Evolutionary conservation across 2,797 vertebrate species (phyloP).

Genomic region (Halcyon smyrnensis): DNA sequence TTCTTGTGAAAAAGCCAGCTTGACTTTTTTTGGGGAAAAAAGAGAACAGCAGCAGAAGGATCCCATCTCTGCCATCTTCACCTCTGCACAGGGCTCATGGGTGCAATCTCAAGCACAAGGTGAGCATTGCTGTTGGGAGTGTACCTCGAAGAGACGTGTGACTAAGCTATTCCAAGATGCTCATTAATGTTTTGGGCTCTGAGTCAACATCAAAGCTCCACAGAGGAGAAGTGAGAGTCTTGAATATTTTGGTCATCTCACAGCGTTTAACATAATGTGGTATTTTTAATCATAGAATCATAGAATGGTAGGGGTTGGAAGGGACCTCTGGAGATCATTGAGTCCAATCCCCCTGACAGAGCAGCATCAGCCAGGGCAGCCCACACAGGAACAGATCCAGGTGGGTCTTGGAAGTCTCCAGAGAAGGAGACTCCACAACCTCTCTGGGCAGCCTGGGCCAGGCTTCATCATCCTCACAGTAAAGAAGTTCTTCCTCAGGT

Average conservation of each 20-base stretch:
- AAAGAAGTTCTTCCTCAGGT: no score
- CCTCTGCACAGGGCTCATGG: not conserved
- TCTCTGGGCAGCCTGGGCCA: no score
- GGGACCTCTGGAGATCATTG: no score
- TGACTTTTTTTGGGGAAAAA: not conserved
- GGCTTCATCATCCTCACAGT: no score
- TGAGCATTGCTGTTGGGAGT: not conserved
- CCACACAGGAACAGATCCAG: no score
- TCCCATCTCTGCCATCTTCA: not conserved
- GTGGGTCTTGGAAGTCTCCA: no score
- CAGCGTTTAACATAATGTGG: rapidly evolving
- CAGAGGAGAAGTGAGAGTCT: not conserved
- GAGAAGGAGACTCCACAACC: no score
- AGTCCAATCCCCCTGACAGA: no score
- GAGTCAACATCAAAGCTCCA: not conserved
- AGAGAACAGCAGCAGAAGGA: not conserved
- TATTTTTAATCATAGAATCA: not conserved
- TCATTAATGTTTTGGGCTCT: not conserved
- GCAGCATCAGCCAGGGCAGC: no score
- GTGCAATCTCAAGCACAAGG: not conserved
- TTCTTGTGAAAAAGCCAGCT: not conserved
- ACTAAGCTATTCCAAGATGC: not conserved
- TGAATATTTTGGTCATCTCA: not conserved
- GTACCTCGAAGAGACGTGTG: not conserved
- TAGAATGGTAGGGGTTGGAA: no score